Percentiles rank a stretch among this genome's conserved stretches.
phyloP scores from a whole-genome alignment of 2,113 vertebrate species.

The Corythornis madagascariensis region DNA sequence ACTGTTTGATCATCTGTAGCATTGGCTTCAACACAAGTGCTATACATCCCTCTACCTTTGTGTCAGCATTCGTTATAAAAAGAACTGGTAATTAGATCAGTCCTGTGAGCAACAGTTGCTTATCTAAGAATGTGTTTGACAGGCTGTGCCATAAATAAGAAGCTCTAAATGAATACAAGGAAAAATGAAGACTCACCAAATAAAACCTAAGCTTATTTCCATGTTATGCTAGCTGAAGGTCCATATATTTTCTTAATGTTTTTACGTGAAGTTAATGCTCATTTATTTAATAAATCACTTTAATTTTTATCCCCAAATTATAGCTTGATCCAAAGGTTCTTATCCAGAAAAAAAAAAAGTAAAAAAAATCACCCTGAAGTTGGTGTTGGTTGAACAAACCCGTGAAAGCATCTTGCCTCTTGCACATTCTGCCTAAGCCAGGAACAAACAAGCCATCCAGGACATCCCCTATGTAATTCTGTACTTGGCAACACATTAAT shows the following conservation, averaged over 20 bases:
- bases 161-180: slow-evolving; percentile 17
- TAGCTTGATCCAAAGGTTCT: background rate
- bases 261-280: background rate
- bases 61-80: slow-evolving; percentile 56
- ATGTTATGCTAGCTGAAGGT: background rate
- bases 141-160: slow-evolving; percentile 52
- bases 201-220: background rate
- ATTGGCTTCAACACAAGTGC: slow-evolving; percentile 44
- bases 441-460: background rate
- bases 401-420: background rate
- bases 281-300: background rate
- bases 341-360: background rate
- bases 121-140: slow-evolving; percentile 53
- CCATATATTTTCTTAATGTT: background rate
- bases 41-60: slow-evolving; percentile 42
- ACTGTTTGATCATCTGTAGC: slow-evolving; percentile 50
- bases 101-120: slow-evolving; percentile 54
- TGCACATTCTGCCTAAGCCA: background rate
- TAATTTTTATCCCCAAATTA: background rate
- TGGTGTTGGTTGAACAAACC: background rate
- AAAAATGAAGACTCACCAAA: slow-evolving; percentile 33
- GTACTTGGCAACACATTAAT: background rate
- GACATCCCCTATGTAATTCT: background rate
- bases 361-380: background rate
- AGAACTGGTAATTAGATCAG: slow-evolving; percentile 54